These are phyloP conservation scores for Nymphalis polychloros DNA, from an alignment of 2,888 invertebrate species.

Conservation along the genomic window DNA sequence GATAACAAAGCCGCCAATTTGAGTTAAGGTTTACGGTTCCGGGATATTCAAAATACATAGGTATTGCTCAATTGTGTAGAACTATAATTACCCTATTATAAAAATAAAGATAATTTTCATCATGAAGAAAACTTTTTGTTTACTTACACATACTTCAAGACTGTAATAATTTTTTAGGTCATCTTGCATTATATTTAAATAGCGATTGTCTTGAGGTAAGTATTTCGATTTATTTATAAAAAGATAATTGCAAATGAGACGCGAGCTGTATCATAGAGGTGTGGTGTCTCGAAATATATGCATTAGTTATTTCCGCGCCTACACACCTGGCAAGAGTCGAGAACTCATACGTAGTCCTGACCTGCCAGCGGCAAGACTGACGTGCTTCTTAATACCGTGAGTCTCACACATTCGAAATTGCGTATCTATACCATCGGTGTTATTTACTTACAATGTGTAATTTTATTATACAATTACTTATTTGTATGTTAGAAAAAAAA, in stretches of 20 bases:
- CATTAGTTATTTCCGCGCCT: conserved; percentile 49
- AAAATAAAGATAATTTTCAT: no score
- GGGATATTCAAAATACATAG: background rate
- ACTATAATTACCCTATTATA: no score
- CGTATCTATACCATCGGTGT: conserved; percentile 4
- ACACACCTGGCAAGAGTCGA: conserved; percentile 68
- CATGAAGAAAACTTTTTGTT: no score
- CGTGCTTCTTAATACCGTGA: conserved; percentile 55
- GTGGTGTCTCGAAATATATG: conserved; percentile 37
- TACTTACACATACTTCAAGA: no score
- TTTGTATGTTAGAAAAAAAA: no score
- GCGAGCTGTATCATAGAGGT: conserved; percentile 27
- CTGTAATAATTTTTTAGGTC: no score
- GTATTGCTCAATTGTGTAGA: background rate
- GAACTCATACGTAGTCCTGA: conserved; percentile 61
- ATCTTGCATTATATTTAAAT: no score
- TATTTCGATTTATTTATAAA: background rate
- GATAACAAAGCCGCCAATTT: conserved; percentile 1
- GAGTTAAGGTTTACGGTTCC: background rate
- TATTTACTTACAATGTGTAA: background rate
- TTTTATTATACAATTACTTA: no score
- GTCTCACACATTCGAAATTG: conserved; percentile 44
- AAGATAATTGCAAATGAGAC: conserved; percentile 1
- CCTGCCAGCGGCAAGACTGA: conserved; percentile 50
- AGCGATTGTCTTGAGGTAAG: no score